Evolutionary conservation across 2,797 vertebrate species (phyloP).

Genomic region (Thripadectes ignobilis): DNA sequence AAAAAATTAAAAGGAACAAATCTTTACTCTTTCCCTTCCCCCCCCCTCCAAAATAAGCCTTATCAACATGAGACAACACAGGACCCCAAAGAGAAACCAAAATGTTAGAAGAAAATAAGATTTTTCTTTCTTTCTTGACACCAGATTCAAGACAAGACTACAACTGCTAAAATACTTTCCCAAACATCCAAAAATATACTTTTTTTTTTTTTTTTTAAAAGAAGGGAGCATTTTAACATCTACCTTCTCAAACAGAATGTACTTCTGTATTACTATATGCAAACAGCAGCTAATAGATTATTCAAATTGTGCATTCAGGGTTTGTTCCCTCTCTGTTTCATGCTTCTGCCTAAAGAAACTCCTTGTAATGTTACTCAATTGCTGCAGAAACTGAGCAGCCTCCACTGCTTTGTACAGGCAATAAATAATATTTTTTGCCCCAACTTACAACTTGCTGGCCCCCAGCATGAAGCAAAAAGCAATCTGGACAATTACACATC

Average conservation of each 20-base stretch:
- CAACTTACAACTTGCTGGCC: background rate
- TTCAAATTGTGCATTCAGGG: background rate
- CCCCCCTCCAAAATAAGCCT: background rate
- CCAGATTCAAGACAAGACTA: background rate
- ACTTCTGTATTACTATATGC: background rate
- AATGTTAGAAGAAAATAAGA: conserved; percentile 5
- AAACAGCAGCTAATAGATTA: background rate
- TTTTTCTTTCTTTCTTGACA: background rate
- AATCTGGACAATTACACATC: background rate
- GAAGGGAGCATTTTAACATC: background rate
- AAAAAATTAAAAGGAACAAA: background rate
- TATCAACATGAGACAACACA: background rate
- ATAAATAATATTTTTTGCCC: background rate
- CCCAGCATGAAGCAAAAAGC: background rate
- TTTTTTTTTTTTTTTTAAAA: background rate
- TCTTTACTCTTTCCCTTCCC: background rate
- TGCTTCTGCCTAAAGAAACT: background rate
- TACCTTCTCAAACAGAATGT: background rate
- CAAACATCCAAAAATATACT: conserved; percentile 60
- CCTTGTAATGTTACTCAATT: background rate
- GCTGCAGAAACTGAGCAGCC: background rate
- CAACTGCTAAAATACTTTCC: conserved; percentile 36
- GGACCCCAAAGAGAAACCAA: background rate
- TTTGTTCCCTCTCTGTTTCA: background rate
- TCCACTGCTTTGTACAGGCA: background rate